A percentile compares a stretch with the other conserved stretches of the same genome.
phyloP scores from a whole-genome alignment of 2,113 vertebrate genomes.

The Lagopus leucura region DNA sequence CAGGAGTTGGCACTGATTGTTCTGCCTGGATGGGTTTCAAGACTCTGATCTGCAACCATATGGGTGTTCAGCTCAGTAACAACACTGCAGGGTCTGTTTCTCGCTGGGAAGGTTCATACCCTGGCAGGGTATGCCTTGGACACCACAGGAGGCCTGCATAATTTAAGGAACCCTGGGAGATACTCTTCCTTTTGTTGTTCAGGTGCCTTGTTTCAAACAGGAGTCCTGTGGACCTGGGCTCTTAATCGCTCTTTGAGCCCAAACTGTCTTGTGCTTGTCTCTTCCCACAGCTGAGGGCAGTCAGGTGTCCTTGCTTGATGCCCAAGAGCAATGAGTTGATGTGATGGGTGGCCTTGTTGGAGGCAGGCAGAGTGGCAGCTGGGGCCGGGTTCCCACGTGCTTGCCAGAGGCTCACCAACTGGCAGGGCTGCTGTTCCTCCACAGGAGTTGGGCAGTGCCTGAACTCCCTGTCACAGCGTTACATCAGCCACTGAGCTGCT shows the following conservation, averaged over 20 bases:
- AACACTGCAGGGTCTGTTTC: fast-evolving
- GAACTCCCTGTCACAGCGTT: neutral
- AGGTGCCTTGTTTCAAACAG: neutral
- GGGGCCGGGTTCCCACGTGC: neutral
- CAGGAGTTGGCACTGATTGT: neutral
- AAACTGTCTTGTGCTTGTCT: neutral
- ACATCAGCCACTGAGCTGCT: neutral
- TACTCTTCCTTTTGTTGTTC: neutral
- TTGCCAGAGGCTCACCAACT: fast-evolving
- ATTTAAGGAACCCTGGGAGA: neutral
- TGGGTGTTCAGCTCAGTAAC: neutral
- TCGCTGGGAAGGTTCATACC: neutral
- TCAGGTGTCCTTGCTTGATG: neutral
- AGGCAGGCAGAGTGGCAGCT: neutral
- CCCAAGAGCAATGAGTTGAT: neutral
- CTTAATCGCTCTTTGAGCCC: neutral
- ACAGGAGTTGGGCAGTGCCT: neutral
- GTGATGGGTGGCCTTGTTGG: neutral
- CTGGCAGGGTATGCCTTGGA: neutral
- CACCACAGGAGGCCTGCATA: neutral
- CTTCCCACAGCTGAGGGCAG: neutral
- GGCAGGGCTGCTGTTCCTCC: neutral
- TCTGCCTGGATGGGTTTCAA: neutral
- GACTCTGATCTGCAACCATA: neutral
- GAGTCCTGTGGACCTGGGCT: neutral